phyloP scores from a whole-genome alignment of 2,888 invertebrate genomes.

The Epirrhoe tristata region DNA sequence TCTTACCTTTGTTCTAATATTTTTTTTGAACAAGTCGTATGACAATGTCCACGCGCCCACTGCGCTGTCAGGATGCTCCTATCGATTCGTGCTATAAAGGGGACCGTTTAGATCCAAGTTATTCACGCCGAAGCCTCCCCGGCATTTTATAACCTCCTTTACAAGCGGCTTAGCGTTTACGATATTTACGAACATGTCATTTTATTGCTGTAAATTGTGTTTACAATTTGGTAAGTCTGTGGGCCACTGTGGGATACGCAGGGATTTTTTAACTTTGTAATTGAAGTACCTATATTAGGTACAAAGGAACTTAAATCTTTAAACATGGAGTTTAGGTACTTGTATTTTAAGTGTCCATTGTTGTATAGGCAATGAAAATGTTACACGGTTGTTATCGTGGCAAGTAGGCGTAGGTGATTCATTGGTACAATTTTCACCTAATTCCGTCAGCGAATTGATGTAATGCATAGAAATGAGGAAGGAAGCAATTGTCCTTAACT shows the following conservation, averaged over 20 bases:
- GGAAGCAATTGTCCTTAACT: conserved; percentile 41
- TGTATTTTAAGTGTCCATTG: background rate
- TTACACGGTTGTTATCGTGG: background rate
- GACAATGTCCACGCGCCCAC: conserved; percentile 41
- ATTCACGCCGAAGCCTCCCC: conserved; percentile 52
- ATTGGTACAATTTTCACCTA: conserved; percentile 32
- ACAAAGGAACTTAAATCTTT: background rate
- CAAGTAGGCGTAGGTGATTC: conserved; percentile 23
- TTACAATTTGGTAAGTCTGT: conserved; percentile 12
- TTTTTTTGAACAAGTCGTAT: background rate
- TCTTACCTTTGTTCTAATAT: background rate
- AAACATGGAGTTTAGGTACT: background rate
- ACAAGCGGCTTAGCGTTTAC: conserved; percentile 58
- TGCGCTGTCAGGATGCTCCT: conserved; percentile 54
- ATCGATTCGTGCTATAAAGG: conserved; percentile 70
- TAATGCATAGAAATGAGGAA: conserved; percentile 43
- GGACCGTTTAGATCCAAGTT: conserved; percentile 58
- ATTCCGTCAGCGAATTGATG: conserved; percentile 31
- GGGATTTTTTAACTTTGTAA: background rate
- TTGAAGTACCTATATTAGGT: background rate
- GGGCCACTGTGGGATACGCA: background rate
- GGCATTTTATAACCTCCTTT: conserved; percentile 50
- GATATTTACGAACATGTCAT: conserved; percentile 48
- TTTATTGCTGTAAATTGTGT: conserved; percentile 29
- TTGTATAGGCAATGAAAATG: background rate